phyloP scores from a whole-genome alignment of 37 sponge, comb jelly and placozoan genomes.

The Beroe forskalii region DNA sequence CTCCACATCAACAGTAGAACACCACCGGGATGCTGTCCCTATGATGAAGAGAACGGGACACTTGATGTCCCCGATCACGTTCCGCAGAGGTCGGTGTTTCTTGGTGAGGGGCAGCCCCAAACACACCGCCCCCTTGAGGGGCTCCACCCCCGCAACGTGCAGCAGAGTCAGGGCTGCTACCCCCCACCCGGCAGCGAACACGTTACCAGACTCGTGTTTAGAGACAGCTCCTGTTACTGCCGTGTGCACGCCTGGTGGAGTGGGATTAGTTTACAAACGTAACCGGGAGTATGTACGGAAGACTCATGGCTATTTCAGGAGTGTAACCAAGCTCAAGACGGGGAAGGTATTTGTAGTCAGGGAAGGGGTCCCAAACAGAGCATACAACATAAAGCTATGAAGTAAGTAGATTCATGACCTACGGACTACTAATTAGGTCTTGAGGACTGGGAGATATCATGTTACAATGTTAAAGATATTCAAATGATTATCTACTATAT shows the following conservation, averaged over 20 bases:
- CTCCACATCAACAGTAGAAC: constrained; percentile 31
- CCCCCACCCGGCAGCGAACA: constrained; percentile 55
- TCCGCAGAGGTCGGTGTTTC: constrained; percentile 53
- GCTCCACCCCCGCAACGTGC: constrained; percentile 44
- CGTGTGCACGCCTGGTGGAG: constrained; percentile 17
- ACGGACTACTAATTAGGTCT: too few species aligned
- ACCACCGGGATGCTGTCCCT: constrained; percentile 23
- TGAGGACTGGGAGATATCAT: too few species aligned
- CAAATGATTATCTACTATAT: too few species aligned
- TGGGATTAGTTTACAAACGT: too few species aligned
- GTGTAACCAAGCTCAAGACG: too few species aligned
- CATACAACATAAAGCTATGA: too few species aligned
- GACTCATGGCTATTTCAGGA: too few species aligned
- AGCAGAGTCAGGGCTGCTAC: constrained; percentile 60
- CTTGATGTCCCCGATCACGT: constrained; percentile 55
- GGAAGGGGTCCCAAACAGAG: too few species aligned
- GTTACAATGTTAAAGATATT: too few species aligned
- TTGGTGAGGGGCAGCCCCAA: constrained; percentile 61
- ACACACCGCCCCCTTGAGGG: constrained; percentile 36
- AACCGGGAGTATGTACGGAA: too few species aligned
- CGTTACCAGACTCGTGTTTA: constrained; percentile 46
- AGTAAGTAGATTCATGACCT: too few species aligned
- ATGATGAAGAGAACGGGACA: constrained; percentile 51
- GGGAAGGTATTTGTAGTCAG: too few species aligned
- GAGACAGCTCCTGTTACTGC: constrained; percentile 18